A percentile compares a stretch with the other conserved stretches of the same genome.
phyloP scores from a whole-genome alignment of 2,888 invertebrate genomes.

The Rambutsinella grinnellia region DNA sequence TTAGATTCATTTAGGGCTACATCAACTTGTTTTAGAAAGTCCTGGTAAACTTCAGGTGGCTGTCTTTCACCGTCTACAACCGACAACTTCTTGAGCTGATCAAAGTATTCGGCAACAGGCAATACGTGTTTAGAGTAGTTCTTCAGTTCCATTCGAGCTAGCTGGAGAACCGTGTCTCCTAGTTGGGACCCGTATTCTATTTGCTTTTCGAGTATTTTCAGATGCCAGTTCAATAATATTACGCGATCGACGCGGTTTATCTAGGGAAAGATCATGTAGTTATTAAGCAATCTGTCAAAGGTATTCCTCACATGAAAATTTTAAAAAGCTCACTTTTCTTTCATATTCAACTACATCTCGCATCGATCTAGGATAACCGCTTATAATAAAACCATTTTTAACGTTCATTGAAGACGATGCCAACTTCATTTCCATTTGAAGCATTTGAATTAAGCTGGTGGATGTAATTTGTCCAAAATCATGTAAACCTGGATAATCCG shows the following conservation, averaged over 20 bases:
- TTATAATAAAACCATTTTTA: slow-evolving; percentile 84
- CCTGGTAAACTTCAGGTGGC: slow-evolving; percentile 87
- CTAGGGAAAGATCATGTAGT: slow-evolving; percentile 70
- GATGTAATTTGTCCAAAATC: slow-evolving; percentile 89
- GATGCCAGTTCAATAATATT: slow-evolving; percentile 87
- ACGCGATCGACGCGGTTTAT: slow-evolving; percentile 90
- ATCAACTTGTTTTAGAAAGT: slow-evolving; percentile 84
- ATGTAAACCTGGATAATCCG: slow-evolving; percentile 71
- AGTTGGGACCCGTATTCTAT: slow-evolving; percentile 91
- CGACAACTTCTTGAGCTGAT: slow-evolving; percentile 81
- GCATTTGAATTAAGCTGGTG: slow-evolving; percentile 88
- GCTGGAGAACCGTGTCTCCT: slow-evolving; percentile 85
- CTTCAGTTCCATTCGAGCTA: slow-evolving; percentile 88
- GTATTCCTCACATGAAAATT: background rate
- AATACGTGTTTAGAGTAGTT: slow-evolving; percentile 91
- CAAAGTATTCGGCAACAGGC: slow-evolving; percentile 90
- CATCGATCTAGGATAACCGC: slow-evolving; percentile 92
- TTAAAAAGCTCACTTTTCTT: slow-evolving; percentile 79
- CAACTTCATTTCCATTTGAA: slow-evolving; percentile 95
- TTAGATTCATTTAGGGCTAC: slow-evolving; percentile 75
- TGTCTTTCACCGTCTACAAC: slow-evolving; percentile 91
- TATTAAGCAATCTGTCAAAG: slow-evolving; percentile 3
- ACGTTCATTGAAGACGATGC: slow-evolving; percentile 78
- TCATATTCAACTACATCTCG: slow-evolving; percentile 92
- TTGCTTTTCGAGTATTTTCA: slow-evolving; percentile 87